Base-by-base conservation (phyloP, 2,113 vertebrate species). In the Notechis scutatus region DNA sequence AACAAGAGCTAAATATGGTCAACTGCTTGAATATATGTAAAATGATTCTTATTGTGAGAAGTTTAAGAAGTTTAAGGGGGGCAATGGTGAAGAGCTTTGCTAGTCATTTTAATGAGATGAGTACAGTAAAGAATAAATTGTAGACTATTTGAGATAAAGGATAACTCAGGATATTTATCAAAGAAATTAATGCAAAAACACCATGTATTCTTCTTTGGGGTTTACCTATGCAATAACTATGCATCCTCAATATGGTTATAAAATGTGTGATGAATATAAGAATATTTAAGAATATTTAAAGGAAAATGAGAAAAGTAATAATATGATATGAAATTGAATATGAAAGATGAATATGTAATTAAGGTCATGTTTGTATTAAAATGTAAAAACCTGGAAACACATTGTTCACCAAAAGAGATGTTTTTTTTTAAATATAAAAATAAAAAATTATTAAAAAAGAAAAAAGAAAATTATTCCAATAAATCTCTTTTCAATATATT, bases 401-500 rank as follows among this genome's bases (percentile, higher is more conserved):
- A 45, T 45, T 45, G 45, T 45, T 45, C 45, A 45, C 0, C 45
- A 45, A 45, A 45, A 45, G 45, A 45, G 45, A 45, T 45, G 45
- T 45, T 45, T 45, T 45, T 42, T 45, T 45, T 45, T 4, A 45
- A 45, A 45, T 45, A 45, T 45, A 45, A 45, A 45, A 45, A 45
- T 45, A 45, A 4, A 45, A 45, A 45, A 45, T 5, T 45, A 45
- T 45, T 45, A 5, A 45, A 45, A 45, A 45, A 45, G 45, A 45
- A 45, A 45, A 45, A 45, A 45, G 45, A 90, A 92, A 85, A 95
- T 92, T 29, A 85, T 94, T 94, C 87, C 91, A 93, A 94, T 47
- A 94, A 94, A 89, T 61, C 0, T 93, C 92, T n/a, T 91, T 54
- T 74, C 85, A 90, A 93, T 20, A 89, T 0, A 93, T 95, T 95